phyloP scores from a whole-genome alignment of 2,888 invertebrate genomes.

The Drosophila meridiana region DNA sequence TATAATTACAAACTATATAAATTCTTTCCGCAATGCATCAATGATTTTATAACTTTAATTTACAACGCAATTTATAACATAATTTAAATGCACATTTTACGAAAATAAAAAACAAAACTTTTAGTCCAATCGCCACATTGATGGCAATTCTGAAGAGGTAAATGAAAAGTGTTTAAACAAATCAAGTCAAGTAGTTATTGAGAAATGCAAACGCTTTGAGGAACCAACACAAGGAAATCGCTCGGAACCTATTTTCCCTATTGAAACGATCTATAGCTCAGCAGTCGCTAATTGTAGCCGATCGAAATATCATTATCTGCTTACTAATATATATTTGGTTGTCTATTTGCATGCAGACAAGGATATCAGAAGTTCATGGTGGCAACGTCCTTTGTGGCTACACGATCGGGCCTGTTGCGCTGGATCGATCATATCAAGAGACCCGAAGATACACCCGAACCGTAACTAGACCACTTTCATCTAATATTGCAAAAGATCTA shows the following conservation, averaged over 20 bases:
- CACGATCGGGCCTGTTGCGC: conserved; percentile 94
- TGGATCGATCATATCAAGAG: conserved; percentile 91
- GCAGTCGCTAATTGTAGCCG: conserved; percentile 12
- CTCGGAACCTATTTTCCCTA: conserved; percentile 47
- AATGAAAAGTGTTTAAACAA: conserved; percentile 85
- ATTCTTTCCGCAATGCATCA: conserved; percentile 46
- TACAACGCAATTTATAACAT: conserved; percentile 46
- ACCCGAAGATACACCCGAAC: conserved; percentile 88
- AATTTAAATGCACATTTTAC: conserved; percentile 51
- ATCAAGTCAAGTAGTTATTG: conserved; percentile 57
- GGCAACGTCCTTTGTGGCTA: conserved; percentile 94
- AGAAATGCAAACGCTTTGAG: conserved; percentile 35
- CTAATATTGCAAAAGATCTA: too few species aligned
- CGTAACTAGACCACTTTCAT: conserved; percentile 86
- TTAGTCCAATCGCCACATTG: conserved; percentile 97
- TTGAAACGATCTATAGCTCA: conserved; percentile 7
- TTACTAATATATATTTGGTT: conserved; percentile 26
- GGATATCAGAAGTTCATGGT: conserved; percentile 95
- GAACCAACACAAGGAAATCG: conserved; percentile 36
- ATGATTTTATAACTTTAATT: conserved; percentile 46
- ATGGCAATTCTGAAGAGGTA: conserved; percentile 98
- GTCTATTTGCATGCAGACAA: conserved; percentile 87
- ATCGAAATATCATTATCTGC: neutral
- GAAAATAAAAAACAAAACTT: conserved; percentile 27
- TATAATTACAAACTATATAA: conserved; percentile 30